Base-by-base conservation (phyloP, 2,113 vertebrate genomes). In the Dicerorhinus sumatrensis region DNA sequence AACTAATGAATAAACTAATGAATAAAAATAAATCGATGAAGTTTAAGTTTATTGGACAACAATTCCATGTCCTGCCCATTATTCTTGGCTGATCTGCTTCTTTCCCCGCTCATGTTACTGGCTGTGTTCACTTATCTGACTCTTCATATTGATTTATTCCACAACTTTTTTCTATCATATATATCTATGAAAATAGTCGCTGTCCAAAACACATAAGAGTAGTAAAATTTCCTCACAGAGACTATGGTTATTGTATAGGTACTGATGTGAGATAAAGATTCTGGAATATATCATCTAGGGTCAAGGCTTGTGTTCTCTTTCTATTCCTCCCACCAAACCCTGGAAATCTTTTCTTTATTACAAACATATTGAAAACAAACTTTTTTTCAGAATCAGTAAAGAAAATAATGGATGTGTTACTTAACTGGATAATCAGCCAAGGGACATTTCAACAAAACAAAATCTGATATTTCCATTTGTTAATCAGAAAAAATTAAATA, bases 321-420 rank as follows among this genome's bases (percentile, higher is more conserved):
- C 23, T 8, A 5, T 80, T 81, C 21, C 18, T 70, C 31, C 7
- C 27, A 29, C 13, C 7, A 56, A 94, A 73, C 8, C 20, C 31
- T 83, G 48, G 29, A 63, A 94, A 92, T 77, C 94, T n/a, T 95
- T 93, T 82, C 77, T 82, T 85, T 92, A 86, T 92, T 65, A 79
- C 27, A 91, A 83, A 89, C 39, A 90, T 36, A 88, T n/a, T 84
- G 31, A 70, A 56, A 92, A 63, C 10, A 91, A 72, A 56, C 23
- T 3, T 25, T 81, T 84, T 65, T 82, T 58, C 39, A 82, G n/a
- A 89, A 82, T 84, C 25, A 1, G 25, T 77, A 79, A 56, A 73
- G 54, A 87, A 86, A 62, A 60, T 85, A 91, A 69, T 46, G 25
- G 29, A 29, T 92, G 25, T 33, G 0, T 69, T 84, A 80, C 60